Evolutionary conservation across 2,888 invertebrate species (phyloP).

Genomic region (Unio pictorum): DNA sequence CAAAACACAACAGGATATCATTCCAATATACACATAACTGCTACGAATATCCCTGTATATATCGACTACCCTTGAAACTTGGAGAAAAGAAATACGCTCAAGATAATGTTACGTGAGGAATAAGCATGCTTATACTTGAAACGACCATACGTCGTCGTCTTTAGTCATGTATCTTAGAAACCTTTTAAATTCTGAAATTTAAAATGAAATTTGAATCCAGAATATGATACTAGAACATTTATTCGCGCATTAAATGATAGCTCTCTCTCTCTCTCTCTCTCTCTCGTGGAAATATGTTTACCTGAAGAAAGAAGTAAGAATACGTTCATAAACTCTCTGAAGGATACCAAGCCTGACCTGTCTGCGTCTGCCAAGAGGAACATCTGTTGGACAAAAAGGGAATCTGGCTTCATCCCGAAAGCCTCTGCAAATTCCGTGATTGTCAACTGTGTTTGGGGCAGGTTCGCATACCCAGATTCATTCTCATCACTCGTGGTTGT

Average conservation of each 20-base stretch:
- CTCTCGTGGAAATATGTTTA: constrained; percentile 25
- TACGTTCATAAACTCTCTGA: constrained; percentile 78
- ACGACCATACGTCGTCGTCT: background rate
- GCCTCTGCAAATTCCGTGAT: constrained; percentile 77
- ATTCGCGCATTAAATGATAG: background rate
- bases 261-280: background rate
- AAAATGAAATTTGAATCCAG: background rate
- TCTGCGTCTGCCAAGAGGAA: constrained; percentile 77
- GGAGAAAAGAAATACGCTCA: too few species aligned
- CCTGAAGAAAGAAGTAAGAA: constrained; percentile 76
- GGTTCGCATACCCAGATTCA: too few species aligned
- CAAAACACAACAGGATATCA: too few species aligned
- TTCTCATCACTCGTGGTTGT: too few species aligned
- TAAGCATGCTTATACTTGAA: background rate
- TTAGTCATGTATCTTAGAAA: background rate
- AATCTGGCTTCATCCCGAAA: constrained; percentile 75
- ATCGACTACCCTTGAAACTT: too few species aligned
- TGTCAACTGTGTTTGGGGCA: too few species aligned
- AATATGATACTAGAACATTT: background rate
- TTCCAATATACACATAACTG: background rate
- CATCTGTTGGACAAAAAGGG: constrained; percentile 77
- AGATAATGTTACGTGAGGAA: too few species aligned
- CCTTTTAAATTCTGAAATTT: too few species aligned
- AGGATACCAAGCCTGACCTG: constrained; percentile 77
- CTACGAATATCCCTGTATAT: too few species aligned